A percentile compares a stretch with the other conserved stretches of the same genome.
Conservation (phyloP, 1,140 invertebrate species). For the Odontomachus brunneus region DNA sequence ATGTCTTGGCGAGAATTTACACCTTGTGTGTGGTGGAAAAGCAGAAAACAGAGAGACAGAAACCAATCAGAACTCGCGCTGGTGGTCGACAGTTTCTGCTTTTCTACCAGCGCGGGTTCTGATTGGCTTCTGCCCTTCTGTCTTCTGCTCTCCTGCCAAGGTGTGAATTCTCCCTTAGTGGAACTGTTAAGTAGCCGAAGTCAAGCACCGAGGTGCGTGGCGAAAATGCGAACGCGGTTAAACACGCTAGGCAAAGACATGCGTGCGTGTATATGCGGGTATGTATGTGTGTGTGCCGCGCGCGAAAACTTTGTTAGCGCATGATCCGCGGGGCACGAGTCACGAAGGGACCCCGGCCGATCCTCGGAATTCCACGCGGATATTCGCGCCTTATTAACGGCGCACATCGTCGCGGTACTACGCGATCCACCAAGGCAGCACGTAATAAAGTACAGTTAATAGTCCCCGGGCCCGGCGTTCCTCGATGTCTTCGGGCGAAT, state of each 20-base stretch:
- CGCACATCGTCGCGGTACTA: background rate
- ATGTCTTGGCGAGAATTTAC: no score
- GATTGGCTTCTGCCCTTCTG: no score
- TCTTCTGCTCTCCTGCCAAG: no score
- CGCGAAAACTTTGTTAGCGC: conserved; percentile 23
- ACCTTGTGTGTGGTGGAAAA: no score
- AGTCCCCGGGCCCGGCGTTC: conserved; percentile 8
- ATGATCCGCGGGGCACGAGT: conserved; percentile 34
- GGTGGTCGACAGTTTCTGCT: no score
- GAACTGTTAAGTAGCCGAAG: no score
- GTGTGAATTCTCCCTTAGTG: no score
- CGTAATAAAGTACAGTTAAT: conserved; percentile 65
- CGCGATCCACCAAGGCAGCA: conserved; percentile 33
- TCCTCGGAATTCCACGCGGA: conserved; percentile 26
- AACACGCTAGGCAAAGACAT: background rate
- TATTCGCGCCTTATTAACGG: conserved; percentile 49
- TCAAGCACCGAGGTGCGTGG: background rate
- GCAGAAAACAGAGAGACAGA: no score
- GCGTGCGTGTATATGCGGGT: no score
- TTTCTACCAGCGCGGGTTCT: no score
- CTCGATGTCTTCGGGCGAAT: conserved; percentile 1
- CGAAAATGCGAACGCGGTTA: background rate
- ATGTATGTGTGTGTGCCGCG: background rate
- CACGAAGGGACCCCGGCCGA: conserved; percentile 11
- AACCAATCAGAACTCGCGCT: no score